Conservation (phyloP, 2,888 invertebrate genomes). For the Tromatobia lineatoria region DNA sequence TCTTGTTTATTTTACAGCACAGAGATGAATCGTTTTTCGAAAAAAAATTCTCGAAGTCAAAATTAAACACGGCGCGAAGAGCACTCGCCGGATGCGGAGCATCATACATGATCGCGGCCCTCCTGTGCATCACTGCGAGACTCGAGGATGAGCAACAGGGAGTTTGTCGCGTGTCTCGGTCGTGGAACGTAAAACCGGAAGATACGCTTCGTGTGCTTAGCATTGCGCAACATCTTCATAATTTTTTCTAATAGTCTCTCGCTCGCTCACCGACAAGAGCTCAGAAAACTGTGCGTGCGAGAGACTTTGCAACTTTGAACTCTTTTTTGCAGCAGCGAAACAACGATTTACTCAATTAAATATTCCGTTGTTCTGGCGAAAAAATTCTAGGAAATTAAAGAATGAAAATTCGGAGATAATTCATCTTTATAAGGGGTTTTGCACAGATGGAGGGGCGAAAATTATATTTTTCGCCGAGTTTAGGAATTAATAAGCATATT, state of each 20-base stretch:
- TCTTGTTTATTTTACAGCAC: not conserved
- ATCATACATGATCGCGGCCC: constrained; percentile 78
- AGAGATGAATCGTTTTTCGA: not conserved
- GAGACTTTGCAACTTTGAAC: constrained; percentile 57
- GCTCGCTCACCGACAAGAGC: constrained; percentile 29
- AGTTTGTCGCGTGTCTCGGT: constrained; percentile 82
- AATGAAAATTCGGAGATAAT: not conserved
- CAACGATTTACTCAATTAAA: not conserved
- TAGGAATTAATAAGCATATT: too few species aligned
- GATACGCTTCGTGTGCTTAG: constrained; percentile 81
- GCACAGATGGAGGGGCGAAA: too few species aligned
- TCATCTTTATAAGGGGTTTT: too few species aligned
- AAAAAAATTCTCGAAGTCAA: constrained; percentile 33
- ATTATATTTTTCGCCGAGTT: too few species aligned
- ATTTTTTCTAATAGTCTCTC: constrained; percentile 51
- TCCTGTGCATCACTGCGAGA: constrained; percentile 75
- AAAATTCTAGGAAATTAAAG: not conserved
- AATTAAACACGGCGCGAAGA: constrained; percentile 41
- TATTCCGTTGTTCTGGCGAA: constrained; percentile 18
- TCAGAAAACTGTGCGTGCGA: constrained; percentile 11
- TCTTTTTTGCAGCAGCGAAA: constrained; percentile 15
- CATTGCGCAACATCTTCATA: constrained; percentile 75
- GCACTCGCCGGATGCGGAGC: constrained; percentile 71
- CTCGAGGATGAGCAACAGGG: constrained; percentile 59
- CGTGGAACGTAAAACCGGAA: constrained; percentile 80